Conservation (phyloP, 2,888 invertebrate genomes). For the Lysandra coridon region DNA sequence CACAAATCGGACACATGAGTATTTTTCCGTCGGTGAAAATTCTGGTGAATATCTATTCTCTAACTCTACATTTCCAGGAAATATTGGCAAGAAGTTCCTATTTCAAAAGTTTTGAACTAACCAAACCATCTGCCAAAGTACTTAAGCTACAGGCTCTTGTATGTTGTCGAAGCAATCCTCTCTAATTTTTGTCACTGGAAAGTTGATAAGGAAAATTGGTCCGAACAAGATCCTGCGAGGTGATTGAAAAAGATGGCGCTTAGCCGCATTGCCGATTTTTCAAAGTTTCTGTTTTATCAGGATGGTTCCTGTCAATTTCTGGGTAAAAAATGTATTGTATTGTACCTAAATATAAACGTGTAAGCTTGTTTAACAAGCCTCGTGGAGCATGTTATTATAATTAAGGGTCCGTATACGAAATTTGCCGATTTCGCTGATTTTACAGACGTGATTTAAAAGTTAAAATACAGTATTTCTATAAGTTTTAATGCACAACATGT, state of each 20-base stretch:
- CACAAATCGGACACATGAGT: background rate
- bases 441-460: no score
- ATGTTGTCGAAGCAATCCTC: conserved; percentile 33
- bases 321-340: no score
- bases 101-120: background rate
- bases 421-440: no score
- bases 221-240: conserved; percentile 36
- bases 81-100: conserved; percentile 7
- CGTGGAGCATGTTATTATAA: no score
- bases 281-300: conserved; percentile 35
- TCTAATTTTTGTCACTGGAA: conserved; percentile 38
- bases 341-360: no score
- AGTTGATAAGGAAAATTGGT: conserved; percentile 41
- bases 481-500: no score
- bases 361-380: no score
- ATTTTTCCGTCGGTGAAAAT: background rate
- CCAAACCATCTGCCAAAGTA: conserved; percentile 28
- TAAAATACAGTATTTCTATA: no score
- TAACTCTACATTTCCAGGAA: background rate
- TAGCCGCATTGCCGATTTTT: conserved; percentile 38
- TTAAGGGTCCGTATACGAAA: no score
- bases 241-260: conserved; percentile 39
- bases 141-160: conserved; percentile 27
- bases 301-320: background rate
- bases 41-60: background rate